phyloP scores from a whole-genome alignment of 2,797 vertebrate species.

The Pseudochromis fuscus region DNA sequence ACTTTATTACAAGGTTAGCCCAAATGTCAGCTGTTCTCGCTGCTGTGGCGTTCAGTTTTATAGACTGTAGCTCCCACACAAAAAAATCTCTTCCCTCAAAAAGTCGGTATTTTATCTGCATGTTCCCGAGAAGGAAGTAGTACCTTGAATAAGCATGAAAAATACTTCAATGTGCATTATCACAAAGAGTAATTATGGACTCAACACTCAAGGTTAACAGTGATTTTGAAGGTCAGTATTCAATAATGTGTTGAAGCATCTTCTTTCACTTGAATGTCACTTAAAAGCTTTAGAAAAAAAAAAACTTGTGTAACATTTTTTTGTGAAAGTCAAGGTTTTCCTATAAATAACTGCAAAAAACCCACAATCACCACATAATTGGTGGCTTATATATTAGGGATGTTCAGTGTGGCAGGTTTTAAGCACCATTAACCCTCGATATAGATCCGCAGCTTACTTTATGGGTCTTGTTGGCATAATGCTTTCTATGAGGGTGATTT shows the following conservation, averaged over 20 bases:
- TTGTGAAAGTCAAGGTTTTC: slow-evolving; percentile 15
- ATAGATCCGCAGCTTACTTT: slow-evolving; percentile 73
- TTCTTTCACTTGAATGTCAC: too few species aligned
- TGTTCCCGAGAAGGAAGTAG: neutral
- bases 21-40: slow-evolving; percentile 72
- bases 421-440: slow-evolving; percentile 75
- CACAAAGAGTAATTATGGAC: too few species aligned
- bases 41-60: slow-evolving; percentile 59
- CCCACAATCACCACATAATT: slow-evolving; percentile 64
- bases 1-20: slow-evolving; percentile 77
- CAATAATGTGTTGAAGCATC: too few species aligned
- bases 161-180: too few species aligned
- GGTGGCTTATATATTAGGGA: slow-evolving; percentile 69
- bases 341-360: slow-evolving; percentile 58
- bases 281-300: slow-evolving; percentile 4
- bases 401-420: slow-evolving; percentile 58
- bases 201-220: too few species aligned
- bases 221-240: too few species aligned
- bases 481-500: slow-evolving; percentile 73
- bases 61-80: slow-evolving; percentile 24
- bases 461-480: slow-evolving; percentile 72
- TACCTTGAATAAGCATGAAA: slow-evolving; percentile 8
- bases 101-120: slow-evolving; percentile 45
- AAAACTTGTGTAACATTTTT: neutral
- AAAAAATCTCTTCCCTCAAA: slow-evolving; percentile 25